Conservation (phyloP, 2,113 vertebrate species). For the Trichechus manatus region DNA sequence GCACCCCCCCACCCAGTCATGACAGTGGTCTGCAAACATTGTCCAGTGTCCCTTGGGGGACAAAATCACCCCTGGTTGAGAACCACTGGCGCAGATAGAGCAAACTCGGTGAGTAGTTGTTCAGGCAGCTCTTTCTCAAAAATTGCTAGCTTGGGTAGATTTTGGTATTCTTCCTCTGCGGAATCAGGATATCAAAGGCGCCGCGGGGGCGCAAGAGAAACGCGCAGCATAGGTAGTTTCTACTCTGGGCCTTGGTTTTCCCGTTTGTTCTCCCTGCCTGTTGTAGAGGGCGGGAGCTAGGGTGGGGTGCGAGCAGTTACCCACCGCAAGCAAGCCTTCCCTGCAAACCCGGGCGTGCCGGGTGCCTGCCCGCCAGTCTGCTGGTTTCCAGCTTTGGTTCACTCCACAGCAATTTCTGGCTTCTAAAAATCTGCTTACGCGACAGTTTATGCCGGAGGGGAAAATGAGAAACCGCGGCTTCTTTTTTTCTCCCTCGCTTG, state of each 20-base stretch:
- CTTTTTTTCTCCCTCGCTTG: constrained; percentile 70
- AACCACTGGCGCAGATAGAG: background rate
- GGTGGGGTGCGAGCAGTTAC: constrained; percentile 69
- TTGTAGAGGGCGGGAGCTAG: background rate
- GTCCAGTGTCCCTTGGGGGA: background rate
- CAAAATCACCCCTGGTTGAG: background rate
- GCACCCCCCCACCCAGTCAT: background rate
- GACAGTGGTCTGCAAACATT: background rate
- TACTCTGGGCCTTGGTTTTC: constrained; percentile 71
- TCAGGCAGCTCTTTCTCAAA: background rate
- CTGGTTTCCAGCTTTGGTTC: constrained; percentile 80
- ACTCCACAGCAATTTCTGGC: constrained; percentile 86
- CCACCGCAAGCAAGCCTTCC: constrained; percentile 52
- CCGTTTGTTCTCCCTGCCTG: constrained; percentile 49
- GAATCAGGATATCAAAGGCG: constrained; percentile 68
- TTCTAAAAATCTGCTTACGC: constrained; percentile 89
- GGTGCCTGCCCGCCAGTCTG: constrained; percentile 61
- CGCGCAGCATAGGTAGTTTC: constrained; percentile 64
- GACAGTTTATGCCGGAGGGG: constrained; percentile 85
- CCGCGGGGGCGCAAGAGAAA: constrained; percentile 67
- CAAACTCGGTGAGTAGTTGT: background rate
- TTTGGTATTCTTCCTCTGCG: constrained; percentile 71
- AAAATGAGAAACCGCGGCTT: constrained; percentile 82
- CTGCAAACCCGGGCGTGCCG: constrained; percentile 82
- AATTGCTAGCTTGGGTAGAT: constrained; percentile 22